Evolutionary conservation across 1,140 invertebrate genomes (phyloP).

Genomic region (Bilobella aurantiaca): DNA sequence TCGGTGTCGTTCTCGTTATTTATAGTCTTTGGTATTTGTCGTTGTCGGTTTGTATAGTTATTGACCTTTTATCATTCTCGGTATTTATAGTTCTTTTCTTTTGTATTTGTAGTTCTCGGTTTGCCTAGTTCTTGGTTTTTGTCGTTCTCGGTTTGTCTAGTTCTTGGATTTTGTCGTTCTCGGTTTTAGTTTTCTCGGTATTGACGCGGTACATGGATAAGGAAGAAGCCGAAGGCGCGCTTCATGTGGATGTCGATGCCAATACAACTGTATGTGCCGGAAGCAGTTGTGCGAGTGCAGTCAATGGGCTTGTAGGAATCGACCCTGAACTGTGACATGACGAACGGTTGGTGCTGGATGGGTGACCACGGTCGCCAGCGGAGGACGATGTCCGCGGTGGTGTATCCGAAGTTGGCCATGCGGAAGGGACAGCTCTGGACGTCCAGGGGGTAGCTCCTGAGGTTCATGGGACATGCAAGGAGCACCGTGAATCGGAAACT

Average conservation of each 20-base stretch:
- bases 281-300: background rate
- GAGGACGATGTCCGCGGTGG: slow-evolving; percentile 46
- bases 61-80: too few relatives aligned
- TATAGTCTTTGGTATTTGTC: too few relatives aligned
- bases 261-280: slow-evolving; percentile 22
- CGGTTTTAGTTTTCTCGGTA: too few relatives aligned
- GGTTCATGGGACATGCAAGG: slow-evolving; percentile 45
- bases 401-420: slow-evolving; percentile 47
- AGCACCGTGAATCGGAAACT: slow-evolving; percentile 37
- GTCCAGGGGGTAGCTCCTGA: slow-evolving; percentile 47
- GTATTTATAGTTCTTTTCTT: too few relatives aligned
- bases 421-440: slow-evolving; percentile 40
- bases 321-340: slow-evolving; percentile 43
- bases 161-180: too few relatives aligned
- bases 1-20: too few relatives aligned
- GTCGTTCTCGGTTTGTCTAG: too few relatives aligned
- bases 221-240: slow-evolving; percentile 27
- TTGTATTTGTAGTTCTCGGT: too few relatives aligned
- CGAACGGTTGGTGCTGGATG: slow-evolving; percentile 45
- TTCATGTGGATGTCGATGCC: slow-evolving; percentile 8
- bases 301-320: background rate
- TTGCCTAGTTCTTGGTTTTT: too few relatives aligned
- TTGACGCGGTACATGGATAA: too few relatives aligned
- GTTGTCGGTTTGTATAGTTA: too few relatives aligned
- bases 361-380: slow-evolving; percentile 44